Conservation (phyloP, 2,113 vertebrate genomes). For the Calypte anna region DNA sequence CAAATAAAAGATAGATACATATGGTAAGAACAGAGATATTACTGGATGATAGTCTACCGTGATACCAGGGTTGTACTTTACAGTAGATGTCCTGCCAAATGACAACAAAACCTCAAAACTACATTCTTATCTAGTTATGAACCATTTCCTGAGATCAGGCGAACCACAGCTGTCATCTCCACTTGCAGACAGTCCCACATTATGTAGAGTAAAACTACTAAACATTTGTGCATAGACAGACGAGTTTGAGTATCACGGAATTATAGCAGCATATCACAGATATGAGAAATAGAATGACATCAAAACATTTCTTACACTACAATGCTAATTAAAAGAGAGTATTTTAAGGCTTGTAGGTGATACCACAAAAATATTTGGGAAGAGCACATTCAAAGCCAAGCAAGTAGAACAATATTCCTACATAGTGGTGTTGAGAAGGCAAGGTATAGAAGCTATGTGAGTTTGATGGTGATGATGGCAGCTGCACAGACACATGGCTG, state of each 20-base stretch:
- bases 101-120: background rate
- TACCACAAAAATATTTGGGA: background rate
- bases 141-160: background rate
- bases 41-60: background rate
- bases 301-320: background rate
- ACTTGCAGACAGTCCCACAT: background rate
- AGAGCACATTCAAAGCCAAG: background rate
- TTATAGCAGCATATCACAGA: background rate
- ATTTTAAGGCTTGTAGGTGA: background rate
- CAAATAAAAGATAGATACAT: background rate
- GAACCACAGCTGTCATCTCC: background rate
- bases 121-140: background rate
- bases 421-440: background rate
- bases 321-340: background rate
- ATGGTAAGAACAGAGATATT: background rate
- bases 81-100: background rate
- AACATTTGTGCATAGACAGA: background rate
- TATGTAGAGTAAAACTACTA: background rate
- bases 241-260: background rate
- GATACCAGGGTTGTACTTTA: background rate
- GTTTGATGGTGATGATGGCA: background rate
- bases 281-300: background rate
- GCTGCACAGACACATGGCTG: background rate
- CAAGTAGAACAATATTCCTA: background rate
- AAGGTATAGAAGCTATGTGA: background rate